phyloP scores from a whole-genome alignment of 1,140 invertebrate genomes.

The Heliconius hermathena region DNA sequence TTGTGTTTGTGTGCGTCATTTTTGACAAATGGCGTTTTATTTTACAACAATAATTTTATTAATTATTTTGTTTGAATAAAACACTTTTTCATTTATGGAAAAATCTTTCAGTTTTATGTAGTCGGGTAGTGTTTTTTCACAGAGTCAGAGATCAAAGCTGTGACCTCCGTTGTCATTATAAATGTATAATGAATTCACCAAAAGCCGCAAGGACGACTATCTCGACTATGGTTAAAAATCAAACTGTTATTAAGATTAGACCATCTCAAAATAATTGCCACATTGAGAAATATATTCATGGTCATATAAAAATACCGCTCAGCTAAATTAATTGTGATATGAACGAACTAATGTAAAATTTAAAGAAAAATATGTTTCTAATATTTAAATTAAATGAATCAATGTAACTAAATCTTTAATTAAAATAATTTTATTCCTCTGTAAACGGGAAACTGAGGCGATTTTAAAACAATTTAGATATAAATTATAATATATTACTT shows the following conservation, averaged over 20 bases:
- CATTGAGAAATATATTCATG: constrained; percentile 23
- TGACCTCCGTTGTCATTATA: not conserved
- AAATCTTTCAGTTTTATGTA: too few species aligned
- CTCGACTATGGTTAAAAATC: not conserved
- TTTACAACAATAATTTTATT: too few species aligned
- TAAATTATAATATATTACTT: too few species aligned
- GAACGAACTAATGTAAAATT: not conserved
- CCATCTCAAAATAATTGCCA: constrained; percentile 13
- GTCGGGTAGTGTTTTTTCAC: too few species aligned
- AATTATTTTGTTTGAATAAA: too few species aligned
- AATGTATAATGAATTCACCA: not conserved
- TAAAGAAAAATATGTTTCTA: not conserved
- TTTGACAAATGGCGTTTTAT: too few species aligned
- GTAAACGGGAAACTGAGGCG: too few species aligned
- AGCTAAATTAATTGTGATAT: not conserved
- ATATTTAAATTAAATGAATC: not conserved
- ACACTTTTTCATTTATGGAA: too few species aligned
- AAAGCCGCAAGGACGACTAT: not conserved
- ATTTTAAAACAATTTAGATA: too few species aligned
- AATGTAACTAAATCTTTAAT: not conserved
- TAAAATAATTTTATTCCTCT: not conserved
- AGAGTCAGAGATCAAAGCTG: not conserved
- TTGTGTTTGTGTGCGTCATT: too few species aligned
- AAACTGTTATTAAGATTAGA: constrained; percentile 15
- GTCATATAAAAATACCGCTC: not conserved